Evolutionary conservation across 2,113 vertebrate genomes (phyloP).

Genomic region (Nerophis ophidion): DNA sequence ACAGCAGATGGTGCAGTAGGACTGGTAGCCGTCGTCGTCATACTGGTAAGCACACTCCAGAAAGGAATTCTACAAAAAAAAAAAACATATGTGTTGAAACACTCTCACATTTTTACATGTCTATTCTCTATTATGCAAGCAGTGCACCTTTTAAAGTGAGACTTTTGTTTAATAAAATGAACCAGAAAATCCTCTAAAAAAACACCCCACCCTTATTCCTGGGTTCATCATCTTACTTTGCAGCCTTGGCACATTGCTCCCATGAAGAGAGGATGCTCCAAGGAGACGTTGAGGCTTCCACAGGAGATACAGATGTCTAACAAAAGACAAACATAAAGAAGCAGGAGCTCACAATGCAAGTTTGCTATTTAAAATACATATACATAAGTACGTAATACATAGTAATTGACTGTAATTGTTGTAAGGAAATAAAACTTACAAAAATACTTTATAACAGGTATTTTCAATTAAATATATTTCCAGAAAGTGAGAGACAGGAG

Average conservation of each 20-base stretch:
- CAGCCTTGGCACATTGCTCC: constrained; percentile 99
- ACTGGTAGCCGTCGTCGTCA: constrained; percentile 94
- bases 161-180: too few species aligned
- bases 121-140: too few species aligned
- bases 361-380: too few species aligned
- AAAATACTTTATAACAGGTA: too few species aligned
- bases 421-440: too few species aligned
- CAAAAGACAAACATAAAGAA: constrained; percentile 16
- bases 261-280: constrained; percentile 91
- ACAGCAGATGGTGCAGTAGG: constrained; percentile 98
- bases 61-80: constrained; percentile 85
- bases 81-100: background rate
- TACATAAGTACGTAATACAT: too few species aligned
- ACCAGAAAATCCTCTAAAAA: background rate
- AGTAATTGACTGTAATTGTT: too few species aligned
- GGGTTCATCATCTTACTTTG: constrained; percentile 74
- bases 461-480: too few species aligned
- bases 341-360: background rate
- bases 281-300: constrained; percentile 88
- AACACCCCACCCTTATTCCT: background rate
- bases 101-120: background rate
- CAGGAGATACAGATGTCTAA: constrained; percentile 96
- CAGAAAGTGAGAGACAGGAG: too few species aligned
- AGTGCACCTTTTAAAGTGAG: too few species aligned
- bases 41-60: constrained; percentile 97